Conservation (phyloP, 2,113 vertebrate genomes). For the Phalacrocorax pelagicus region DNA sequence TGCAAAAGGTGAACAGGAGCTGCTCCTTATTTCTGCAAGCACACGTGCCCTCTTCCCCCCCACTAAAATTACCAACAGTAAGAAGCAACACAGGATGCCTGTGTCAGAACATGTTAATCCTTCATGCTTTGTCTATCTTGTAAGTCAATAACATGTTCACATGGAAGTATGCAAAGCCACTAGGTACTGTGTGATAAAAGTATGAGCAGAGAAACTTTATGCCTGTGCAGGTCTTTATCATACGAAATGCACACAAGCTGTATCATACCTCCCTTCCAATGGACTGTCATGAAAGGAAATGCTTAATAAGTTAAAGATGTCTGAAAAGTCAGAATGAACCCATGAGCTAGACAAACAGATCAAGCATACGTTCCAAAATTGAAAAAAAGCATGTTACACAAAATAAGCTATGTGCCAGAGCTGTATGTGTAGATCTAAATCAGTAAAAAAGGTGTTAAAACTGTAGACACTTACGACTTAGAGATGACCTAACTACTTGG, state of each 20-base stretch:
- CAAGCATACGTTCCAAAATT: neutral
- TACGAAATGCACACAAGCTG: neutral
- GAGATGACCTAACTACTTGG: neutral
- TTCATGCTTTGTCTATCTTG: neutral
- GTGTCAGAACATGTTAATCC: neutral
- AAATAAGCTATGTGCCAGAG: rapidly evolving
- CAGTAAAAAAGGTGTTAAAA: neutral
- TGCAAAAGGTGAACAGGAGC: rapidly evolving
- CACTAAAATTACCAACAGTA: neutral
- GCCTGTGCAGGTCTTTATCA: neutral
- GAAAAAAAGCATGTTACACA: neutral
- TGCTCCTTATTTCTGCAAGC: neutral
- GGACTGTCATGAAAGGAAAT: neutral
- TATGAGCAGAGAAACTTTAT: neutral
- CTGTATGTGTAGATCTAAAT: neutral
- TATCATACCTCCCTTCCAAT: neutral
- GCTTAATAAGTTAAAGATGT: neutral
- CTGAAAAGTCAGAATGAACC: neutral
- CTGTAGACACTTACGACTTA: neutral
- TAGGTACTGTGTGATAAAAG: neutral
- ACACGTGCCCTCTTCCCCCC: neutral
- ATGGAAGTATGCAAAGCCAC: neutral
- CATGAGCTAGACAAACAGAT: neutral
- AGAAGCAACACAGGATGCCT: neutral
- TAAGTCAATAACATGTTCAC: neutral